Conservation (phyloP, 2,797 vertebrate genomes). For the Sebastes taczanowskii region DNA sequence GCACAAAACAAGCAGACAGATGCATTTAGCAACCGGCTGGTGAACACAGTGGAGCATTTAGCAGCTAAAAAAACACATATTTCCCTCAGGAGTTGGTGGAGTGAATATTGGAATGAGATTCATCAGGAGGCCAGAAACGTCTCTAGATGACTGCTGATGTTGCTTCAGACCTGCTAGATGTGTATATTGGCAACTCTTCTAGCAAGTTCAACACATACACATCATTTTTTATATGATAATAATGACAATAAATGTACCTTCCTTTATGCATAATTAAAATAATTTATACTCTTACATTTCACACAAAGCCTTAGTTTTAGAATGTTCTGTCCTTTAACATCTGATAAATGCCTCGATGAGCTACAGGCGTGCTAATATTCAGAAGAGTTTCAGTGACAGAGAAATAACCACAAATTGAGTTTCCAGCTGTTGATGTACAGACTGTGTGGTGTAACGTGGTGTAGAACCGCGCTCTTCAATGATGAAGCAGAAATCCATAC, state of each 20-base stretch:
- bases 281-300: background rate
- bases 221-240: background rate
- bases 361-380: too few species aligned
- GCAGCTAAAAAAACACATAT: background rate
- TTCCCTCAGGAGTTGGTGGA: background rate
- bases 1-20: background rate
- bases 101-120: background rate
- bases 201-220: background rate
- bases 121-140: background rate
- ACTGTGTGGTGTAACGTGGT: background rate
- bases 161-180: background rate
- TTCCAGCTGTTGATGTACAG: background rate
- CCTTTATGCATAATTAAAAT: background rate
- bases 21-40: too few species aligned
- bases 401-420: background rate
- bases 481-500: constrained; percentile 46
- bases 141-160: background rate
- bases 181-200: background rate
- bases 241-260: background rate
- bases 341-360: background rate
- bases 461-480: background rate
- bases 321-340: background rate
- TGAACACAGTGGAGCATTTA: background rate
- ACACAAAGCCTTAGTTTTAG: background rate
- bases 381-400: background rate